Evolutionary conservation across 2,888 invertebrate genomes (phyloP).

Genomic region (Catonia carolina): DNA sequence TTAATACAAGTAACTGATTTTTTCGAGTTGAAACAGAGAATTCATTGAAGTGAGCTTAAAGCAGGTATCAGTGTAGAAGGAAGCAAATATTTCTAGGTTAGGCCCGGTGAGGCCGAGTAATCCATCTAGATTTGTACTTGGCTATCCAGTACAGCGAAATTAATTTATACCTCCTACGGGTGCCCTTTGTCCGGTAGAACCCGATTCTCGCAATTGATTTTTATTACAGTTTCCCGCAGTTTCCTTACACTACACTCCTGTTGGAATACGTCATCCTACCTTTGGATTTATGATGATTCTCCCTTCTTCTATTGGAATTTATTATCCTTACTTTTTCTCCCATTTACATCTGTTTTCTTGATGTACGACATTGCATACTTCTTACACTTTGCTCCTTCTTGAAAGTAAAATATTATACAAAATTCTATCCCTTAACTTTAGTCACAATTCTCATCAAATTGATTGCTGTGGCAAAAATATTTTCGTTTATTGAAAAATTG

Average conservation of each 20-base stretch:
- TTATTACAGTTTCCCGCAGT: slow-evolving; percentile 9
- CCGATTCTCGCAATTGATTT: slow-evolving; percentile 12
- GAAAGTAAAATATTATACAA: too few species aligned
- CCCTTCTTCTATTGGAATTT: slow-evolving; percentile 9
- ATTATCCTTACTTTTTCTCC: background rate
- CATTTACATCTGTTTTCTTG: slow-evolving; percentile 13
- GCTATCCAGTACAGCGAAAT: slow-evolving; percentile 4
- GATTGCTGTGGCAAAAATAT: too few species aligned
- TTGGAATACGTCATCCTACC: slow-evolving; percentile 1
- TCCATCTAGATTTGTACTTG: slow-evolving; percentile 11
- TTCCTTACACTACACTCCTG: background rate
- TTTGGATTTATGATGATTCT: slow-evolving; percentile 11
- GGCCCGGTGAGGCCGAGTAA: background rate
- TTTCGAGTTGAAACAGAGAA: too few species aligned
- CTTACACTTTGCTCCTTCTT: too few species aligned
- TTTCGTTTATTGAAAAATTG: too few species aligned
- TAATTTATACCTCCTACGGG: slow-evolving; percentile 12
- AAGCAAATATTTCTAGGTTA: slow-evolving; percentile 9
- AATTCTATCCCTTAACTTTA: too few species aligned
- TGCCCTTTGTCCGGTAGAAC: slow-evolving; percentile 8
- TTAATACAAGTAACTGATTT: too few species aligned
- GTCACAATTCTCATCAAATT: too few species aligned
- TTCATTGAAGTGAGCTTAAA: too few species aligned
- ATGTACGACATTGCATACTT: background rate
- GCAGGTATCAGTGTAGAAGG: too few species aligned